Percentiles rank a stretch among this genome's conserved stretches.
Evolutionary conservation across 2,888 invertebrate genomes (phyloP).

Genomic region (Tigriopus californicus): DNA sequence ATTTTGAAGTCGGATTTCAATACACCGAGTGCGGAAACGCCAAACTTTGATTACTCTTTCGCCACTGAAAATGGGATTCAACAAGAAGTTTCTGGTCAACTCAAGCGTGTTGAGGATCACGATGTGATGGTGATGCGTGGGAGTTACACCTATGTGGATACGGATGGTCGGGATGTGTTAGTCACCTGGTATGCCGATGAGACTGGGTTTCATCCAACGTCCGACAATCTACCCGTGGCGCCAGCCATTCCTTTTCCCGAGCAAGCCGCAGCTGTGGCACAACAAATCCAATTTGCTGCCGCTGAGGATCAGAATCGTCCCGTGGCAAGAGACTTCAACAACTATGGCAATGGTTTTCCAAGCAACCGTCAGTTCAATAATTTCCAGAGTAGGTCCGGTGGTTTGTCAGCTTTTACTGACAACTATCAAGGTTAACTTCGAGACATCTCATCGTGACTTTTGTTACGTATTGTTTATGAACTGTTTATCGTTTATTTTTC

Average conservation of each 20-base stretch:
- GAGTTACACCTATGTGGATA: slow-evolving; percentile 12
- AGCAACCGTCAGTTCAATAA: no score
- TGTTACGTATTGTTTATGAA: no score
- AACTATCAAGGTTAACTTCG: no score
- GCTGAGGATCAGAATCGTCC: not conserved
- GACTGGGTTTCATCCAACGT: slow-evolving; percentile 7
- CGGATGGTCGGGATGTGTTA: slow-evolving; percentile 4
- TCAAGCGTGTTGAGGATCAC: not conserved
- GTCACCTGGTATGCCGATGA: slow-evolving; percentile 15
- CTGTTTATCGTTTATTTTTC: no score
- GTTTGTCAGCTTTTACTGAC: no score
- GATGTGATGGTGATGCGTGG: slow-evolving; percentile 13
- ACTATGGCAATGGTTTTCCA: no score
- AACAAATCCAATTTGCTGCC: slow-evolving; percentile 13
- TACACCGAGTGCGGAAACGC: not conserved
- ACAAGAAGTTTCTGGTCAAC: slow-evolving; percentile 2
- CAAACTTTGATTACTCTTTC: not conserved
- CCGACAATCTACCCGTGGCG: slow-evolving; percentile 6
- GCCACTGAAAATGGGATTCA: slow-evolving; percentile 15
- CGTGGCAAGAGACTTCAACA: no score
- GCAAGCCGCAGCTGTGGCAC: slow-evolving; percentile 11
- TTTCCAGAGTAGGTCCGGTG: no score
- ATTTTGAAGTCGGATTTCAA: not conserved
- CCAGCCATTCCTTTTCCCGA: slow-evolving; percentile 10
- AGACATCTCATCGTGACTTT: no score